phyloP scores from a whole-genome alignment of 1,140 invertebrate species.

The Drosophila mauritiana region DNA sequence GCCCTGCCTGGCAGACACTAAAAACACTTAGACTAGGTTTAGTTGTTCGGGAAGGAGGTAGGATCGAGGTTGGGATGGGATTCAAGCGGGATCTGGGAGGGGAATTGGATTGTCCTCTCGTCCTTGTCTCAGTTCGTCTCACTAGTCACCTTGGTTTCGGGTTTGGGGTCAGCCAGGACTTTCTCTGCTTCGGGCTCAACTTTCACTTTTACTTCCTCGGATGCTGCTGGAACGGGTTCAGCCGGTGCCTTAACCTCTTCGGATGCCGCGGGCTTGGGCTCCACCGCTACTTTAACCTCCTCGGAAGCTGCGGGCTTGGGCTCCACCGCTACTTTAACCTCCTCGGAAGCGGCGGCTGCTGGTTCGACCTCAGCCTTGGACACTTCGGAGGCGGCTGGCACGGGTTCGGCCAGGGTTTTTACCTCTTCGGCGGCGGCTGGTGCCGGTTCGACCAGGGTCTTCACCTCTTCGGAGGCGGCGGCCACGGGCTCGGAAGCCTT shows the following conservation, averaged over 20 bases:
- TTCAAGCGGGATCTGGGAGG: slow-evolving; percentile 40
- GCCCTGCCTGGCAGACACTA: slow-evolving; percentile 42
- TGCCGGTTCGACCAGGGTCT: slow-evolving; percentile 23
- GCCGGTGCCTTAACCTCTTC: slow-evolving; percentile 25
- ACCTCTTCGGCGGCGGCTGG: slow-evolving; percentile 25
- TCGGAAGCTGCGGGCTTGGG: slow-evolving; percentile 26
- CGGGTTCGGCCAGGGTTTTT: slow-evolving; percentile 7
- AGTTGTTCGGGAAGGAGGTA: slow-evolving; percentile 32
- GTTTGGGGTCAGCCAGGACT: slow-evolving; percentile 29
- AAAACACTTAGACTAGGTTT: slow-evolving; percentile 57
- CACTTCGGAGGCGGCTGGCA: slow-evolving; percentile 11
- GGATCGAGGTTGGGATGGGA: slow-evolving; percentile 45
- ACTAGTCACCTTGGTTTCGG: slow-evolving; percentile 52
- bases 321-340: slow-evolving; percentile 18
- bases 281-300: slow-evolving; percentile 21
- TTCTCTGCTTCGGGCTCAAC: slow-evolving; percentile 25
- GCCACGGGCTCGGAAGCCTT: slow-evolving; percentile 4
- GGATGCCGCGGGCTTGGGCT: slow-evolving; percentile 23
- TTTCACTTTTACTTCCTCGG: slow-evolving; percentile 27
- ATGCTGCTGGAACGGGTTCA: slow-evolving; percentile 23
- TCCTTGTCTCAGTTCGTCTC: slow-evolving; percentile 58
- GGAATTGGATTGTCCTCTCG: slow-evolving; percentile 29
- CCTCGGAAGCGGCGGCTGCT: slow-evolving; percentile 29
- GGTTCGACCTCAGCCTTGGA: slow-evolving; percentile 25
- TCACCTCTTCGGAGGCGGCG: slow-evolving; percentile 19